Evolutionary conservation across 2,888 invertebrate species (phyloP).

Genomic region (Eulithis testata): DNA sequence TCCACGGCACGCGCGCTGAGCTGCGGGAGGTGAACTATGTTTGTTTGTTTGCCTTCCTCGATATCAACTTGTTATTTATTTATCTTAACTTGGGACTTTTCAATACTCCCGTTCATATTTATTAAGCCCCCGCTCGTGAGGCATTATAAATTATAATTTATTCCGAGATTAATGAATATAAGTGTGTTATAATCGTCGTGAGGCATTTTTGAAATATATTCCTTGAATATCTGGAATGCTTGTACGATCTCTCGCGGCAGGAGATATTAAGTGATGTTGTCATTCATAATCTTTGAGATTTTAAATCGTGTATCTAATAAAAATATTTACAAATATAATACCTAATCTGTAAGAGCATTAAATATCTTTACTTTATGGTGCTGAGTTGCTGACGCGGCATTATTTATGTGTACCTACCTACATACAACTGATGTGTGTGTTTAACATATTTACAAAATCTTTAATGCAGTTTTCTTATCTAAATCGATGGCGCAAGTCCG

Average conservation of each 20-base stretch:
- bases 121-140: conserved; percentile 61
- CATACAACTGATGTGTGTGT: no score
- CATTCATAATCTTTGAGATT: conserved; percentile 39
- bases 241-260: conserved; percentile 48
- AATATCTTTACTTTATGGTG: conserved; percentile 13
- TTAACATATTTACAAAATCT: no score
- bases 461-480: no score
- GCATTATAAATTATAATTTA: conserved; percentile 75
- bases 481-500: no score
- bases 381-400: background rate
- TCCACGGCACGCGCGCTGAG: conserved; percentile 76
- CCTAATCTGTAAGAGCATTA: conserved; percentile 12
- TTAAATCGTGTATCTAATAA: conserved; percentile 40
- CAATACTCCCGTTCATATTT: conserved; percentile 73
- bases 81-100: conserved; percentile 72
- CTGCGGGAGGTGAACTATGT: conserved; percentile 69
- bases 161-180: conserved; percentile 71
- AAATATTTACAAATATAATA: conserved; percentile 34
- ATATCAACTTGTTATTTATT: conserved; percentile 74
- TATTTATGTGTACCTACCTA: no score
- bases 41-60: conserved; percentile 69
- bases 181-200: conserved; percentile 69
- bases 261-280: conserved; percentile 39
- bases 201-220: conserved; percentile 60
- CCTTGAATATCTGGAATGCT: conserved; percentile 65